Percentiles rank a stretch among this genome's conserved stretches.
Evolutionary conservation across 2,888 invertebrate genomes (phyloP).

Genomic region (Entomobrya proxima): DNA sequence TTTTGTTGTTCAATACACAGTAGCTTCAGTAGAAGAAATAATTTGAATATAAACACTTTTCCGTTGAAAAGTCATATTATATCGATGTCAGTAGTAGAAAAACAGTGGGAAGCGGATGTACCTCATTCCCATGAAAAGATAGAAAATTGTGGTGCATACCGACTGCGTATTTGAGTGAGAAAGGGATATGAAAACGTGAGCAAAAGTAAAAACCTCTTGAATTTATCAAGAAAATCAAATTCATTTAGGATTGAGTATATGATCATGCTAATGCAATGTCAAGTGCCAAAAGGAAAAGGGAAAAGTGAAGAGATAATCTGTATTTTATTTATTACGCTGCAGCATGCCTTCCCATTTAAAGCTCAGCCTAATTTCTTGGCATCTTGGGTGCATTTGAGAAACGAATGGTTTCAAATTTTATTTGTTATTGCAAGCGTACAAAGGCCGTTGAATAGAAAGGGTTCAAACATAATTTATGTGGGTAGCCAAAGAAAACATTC

Average conservation of each 20-base stretch:
- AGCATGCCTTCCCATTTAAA: background rate
- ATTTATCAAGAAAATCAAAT: background rate
- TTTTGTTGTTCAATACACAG: too few relatives aligned
- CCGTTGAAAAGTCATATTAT: too few relatives aligned
- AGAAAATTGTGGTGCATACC: conserved; percentile 12
- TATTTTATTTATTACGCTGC: background rate
- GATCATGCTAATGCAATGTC: background rate
- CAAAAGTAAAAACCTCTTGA: background rate
- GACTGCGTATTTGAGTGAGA: background rate
- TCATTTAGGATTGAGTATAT: background rate
- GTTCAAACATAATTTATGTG: conserved; percentile 37
- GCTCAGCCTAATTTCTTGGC: background rate
- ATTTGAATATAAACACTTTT: too few relatives aligned
- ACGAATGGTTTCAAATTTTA: background rate
- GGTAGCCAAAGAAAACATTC: conserved; percentile 34
- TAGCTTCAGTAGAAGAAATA: too few relatives aligned
- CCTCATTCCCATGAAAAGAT: conserved; percentile 46
- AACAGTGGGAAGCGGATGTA: conserved; percentile 56
- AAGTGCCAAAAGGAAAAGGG: background rate
- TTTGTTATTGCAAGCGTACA: background rate
- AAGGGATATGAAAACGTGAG: conserved; percentile 9
- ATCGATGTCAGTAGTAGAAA: background rate
- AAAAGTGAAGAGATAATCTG: conserved; percentile 28
- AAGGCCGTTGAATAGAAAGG: background rate
- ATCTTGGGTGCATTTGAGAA: background rate